Base-by-base conservation (phyloP, 2,888 invertebrate genomes). In the Hypsopygia costalis region DNA sequence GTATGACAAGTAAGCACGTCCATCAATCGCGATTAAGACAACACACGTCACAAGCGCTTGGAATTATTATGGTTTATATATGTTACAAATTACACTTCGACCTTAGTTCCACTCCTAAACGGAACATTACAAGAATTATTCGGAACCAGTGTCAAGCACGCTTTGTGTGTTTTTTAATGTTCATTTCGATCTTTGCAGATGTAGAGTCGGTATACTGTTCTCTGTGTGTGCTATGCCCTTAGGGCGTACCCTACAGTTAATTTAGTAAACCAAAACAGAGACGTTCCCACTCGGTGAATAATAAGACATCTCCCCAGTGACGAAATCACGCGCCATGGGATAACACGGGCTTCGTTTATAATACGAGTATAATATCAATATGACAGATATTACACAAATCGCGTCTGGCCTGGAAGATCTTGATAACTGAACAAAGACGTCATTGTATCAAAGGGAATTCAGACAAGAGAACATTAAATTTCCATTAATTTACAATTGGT, bases 231-330 rank as follows among this genome's bases (percentile, higher is more conserved):
- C n/a, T n/a, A n/a, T n/a, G n/a, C n/a, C n/a, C n/a, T 71, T 55
- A 62, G 60, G 63, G 62, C 61, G 57, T 52, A 58, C 67, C 69
- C 72, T 62, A 58, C 62, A 74, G 72, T 71, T 78, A 80, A 81
- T 81, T 79, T 73, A 65, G 65, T 64, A 67, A 74, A 70, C 68
- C 74, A 73, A 78, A 80, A 77, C 71, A 76, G 70, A 76, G 72
- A 69, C 62, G 68, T 77, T 69, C 59, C 52, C 65, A 64, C 62
- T 75, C 69, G 65, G 65, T 66, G 69, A 74, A 78, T 80, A 79
- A 78, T 76, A 73, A 74, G 76, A 79, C 69, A 73, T 74, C 73
- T 75, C 78, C 71, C 74, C 61, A 61, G 73, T 72, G 77, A 73
- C 70, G 65, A 66, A 71, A 70, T 77, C 74, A 70, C 71, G 61